These are phyloP conservation scores for Drosophila virilis DNA, from an alignment of 1,140 invertebrate genomes.

Conservation along the genomic window DNA sequence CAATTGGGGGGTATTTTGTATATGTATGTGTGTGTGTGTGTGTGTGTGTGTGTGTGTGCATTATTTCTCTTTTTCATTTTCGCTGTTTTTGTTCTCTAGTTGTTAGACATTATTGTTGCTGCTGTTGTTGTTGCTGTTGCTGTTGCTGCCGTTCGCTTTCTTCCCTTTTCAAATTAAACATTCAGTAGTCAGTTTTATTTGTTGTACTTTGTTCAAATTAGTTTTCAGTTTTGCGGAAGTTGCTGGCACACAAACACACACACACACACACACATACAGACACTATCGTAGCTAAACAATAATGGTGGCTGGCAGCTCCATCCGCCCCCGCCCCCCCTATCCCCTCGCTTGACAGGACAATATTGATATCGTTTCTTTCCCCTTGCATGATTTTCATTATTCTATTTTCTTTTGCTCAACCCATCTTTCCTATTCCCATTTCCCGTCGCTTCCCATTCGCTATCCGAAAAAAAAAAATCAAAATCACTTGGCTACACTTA, in stretches of 20 bases:
- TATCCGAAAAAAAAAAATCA: conserved; percentile 1
- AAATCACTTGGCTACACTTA: conserved; percentile 66
- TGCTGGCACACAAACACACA: conserved; percentile 55
- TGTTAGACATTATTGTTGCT: conserved; percentile 78
- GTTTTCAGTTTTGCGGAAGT: conserved; percentile 80
- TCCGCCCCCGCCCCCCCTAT: neutral
- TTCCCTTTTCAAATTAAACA: conserved; percentile 82
- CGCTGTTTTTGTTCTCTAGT: conserved; percentile 76
- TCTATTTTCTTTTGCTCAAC: conserved; percentile 58
- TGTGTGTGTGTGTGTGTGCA: conserved; percentile 50
- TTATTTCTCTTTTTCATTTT: conserved; percentile 81
- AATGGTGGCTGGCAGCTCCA: conserved; percentile 66
- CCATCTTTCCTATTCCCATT: neutral
- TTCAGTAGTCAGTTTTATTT: conserved; percentile 83
- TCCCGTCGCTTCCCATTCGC: conserved; percentile 6
- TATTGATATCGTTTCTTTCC: conserved; percentile 76
- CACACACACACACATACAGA: conserved; percentile 16
- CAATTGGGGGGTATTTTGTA: conserved; percentile 55
- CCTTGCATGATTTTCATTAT: conserved; percentile 78
- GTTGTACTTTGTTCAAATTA: conserved; percentile 83
- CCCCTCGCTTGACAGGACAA: conserved; percentile 46
- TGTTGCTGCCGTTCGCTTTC: conserved; percentile 41
- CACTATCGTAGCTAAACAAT: conserved; percentile 43
- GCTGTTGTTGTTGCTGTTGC: conserved; percentile 27
- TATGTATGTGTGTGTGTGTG: conserved; percentile 34